These are phyloP conservation scores for Elysia crispata DNA, from an alignment of 2,888 invertebrate genomes.

Conservation along the genomic window DNA sequence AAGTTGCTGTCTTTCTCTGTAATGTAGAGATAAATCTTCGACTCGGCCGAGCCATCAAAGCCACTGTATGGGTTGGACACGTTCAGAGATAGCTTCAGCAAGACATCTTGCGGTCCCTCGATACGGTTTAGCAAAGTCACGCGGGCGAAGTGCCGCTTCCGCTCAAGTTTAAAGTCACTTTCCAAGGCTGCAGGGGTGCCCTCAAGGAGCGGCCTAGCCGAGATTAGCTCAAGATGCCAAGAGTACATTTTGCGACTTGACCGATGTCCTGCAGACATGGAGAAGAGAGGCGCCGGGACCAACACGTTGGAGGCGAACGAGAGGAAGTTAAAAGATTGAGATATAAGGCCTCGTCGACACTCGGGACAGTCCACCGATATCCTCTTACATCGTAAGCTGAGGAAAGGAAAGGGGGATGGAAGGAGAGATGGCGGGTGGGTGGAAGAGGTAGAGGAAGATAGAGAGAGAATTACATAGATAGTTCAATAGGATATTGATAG, in stretches of 20 bases:
- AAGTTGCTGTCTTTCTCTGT: constrained; percentile 78
- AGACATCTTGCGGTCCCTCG: constrained; percentile 93
- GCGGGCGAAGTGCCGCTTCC: constrained; percentile 80
- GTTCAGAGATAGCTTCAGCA: constrained; percentile 91
- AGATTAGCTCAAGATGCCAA: constrained; percentile 85
- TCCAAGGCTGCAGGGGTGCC: constrained; percentile 70
- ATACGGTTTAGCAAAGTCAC: constrained; percentile 86
- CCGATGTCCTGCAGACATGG: constrained; percentile 87
- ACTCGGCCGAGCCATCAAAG: constrained; percentile 89
- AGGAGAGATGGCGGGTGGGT: too few species aligned
- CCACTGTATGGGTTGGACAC: constrained; percentile 79
- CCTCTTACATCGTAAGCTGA: constrained; percentile 85
- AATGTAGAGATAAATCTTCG: constrained; percentile 90
- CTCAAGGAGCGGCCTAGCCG: constrained; percentile 80
- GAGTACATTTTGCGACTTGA: constrained; percentile 85
- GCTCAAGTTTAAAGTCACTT: constrained; percentile 76
- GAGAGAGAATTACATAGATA: too few species aligned
- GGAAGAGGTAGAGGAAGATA: too few species aligned
- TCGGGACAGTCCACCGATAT: constrained; percentile 85
- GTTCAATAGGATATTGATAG: too few species aligned
- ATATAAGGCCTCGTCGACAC: constrained; percentile 89
- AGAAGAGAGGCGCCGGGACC: constrained; percentile 85
- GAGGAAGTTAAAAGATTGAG: constrained; percentile 94
- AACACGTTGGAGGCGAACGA: constrained; percentile 86
- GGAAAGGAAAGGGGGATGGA: neutral